phyloP scores from a whole-genome alignment of 2,797 vertebrate species.

The Psittacula derbiana region DNA sequence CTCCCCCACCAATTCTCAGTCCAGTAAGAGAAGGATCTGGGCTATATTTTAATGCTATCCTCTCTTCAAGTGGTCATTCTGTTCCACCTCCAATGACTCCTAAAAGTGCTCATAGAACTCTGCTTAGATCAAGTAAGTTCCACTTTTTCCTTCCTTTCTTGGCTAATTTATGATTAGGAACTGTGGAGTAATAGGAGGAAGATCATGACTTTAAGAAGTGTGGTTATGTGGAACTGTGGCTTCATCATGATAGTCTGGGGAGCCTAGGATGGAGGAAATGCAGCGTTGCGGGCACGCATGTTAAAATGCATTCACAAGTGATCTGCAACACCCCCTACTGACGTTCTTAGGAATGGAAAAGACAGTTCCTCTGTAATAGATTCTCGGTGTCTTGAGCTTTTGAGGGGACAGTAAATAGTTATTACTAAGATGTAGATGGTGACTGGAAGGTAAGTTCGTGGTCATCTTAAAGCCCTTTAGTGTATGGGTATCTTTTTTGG shows the following conservation, averaged over 20 bases:
- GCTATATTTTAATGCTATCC: slow-evolving; percentile 96
- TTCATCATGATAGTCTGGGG: background rate
- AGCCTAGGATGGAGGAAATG: background rate
- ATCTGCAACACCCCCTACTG: slow-evolving; percentile 11
- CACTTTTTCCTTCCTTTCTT: background rate
- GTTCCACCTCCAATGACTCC: slow-evolving; percentile 90
- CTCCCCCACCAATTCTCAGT: slow-evolving; percentile 96
- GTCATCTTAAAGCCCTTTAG: background rate
- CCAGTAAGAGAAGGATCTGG: slow-evolving; percentile 96
- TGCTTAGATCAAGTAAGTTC: slow-evolving; percentile 92
- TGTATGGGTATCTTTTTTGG: background rate
- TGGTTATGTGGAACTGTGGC: background rate
- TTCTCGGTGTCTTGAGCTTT: background rate
- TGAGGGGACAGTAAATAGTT: background rate
- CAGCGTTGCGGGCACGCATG: background rate
- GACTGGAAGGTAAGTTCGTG: background rate
- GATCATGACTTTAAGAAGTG: background rate
- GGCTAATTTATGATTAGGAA: background rate
- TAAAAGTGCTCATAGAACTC: slow-evolving; percentile 91
- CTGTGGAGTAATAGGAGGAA: background rate
- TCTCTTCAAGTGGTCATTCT: slow-evolving; percentile 82
- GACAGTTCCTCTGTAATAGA: background rate
- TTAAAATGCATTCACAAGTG: background rate
- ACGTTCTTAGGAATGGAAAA: background rate
- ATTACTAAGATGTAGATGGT: background rate